Base-by-base conservation (phyloP, 2,113 vertebrate genomes). In the Hydrolagus affinis region DNA sequence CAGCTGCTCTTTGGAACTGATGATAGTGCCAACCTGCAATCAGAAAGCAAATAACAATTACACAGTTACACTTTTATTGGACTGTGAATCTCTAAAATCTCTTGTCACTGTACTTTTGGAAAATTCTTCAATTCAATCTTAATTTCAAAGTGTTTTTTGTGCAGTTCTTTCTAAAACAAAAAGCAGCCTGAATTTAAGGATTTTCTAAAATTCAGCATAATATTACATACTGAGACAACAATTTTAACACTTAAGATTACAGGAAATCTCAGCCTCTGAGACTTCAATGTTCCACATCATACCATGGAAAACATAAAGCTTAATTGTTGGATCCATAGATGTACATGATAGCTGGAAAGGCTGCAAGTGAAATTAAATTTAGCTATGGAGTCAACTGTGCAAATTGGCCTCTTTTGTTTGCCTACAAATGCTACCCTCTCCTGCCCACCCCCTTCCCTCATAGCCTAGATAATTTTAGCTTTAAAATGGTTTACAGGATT, bases 11-110 rank as follows among this genome's bases (percentile, higher is more conserved):
- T 23, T 60, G 88, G 90, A 89, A 90, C 88, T 88, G 91, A 90
- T 91, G 90, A 92, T 87, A 88, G 90, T 88, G 14, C 89, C 91
- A 90, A 89, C 92, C 92, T 88, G 62, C 92, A 95, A 87, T 85
- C 92, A 89, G 87, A 86, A 90, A 91, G 89, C 88, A 92, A 89
- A 86, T 44, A 28, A 85, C 44, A 77, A 85, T 60, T 86, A 32
- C 87, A 87, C 72, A 75, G 86, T 57, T 86, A 75, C 70, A 74
- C 69, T 88, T 87, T 87, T 78, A 86, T 88, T 85, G 89, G 86
- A 88, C 44, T 44, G 87, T 10, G 64, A 89, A 86, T 86, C 0
- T 8, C 68, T 85, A 69, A 9, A 44, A 44, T 6, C 44, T 44
- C 44, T n/a, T 44, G 44, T 44, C 2, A 44, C 44, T 44, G 44